Evolutionary conservation across 2,888 invertebrate species (phyloP), one percentile per base, ranked within the genome.

Genomic region (Spodoptera picta): DNA sequence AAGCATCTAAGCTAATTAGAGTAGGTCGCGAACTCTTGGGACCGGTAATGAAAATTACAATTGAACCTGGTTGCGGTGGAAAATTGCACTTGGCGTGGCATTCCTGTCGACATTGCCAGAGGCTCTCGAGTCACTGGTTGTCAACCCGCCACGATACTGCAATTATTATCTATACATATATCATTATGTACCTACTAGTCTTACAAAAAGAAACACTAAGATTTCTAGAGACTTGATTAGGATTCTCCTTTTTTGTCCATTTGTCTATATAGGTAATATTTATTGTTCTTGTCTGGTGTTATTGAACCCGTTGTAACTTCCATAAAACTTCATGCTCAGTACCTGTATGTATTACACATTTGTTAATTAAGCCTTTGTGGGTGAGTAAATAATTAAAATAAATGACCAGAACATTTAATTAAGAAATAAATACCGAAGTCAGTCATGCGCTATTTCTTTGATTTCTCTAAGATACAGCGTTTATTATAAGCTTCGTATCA

Each of bases 1-100:
- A 93, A 94, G 90, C 89, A 92, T 92, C 91, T 87, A 87, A 88
- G 90, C 88, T 93, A 94, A 94, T 94, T 94, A 94, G 91, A 93
- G 88, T 92, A 91, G 92, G 92, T 92, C 91, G 90, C 89, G 91
- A 92, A 91, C 92, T 91, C 85, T 80, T 86, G 89, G 84, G 90
- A 91, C 87, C 88, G 80, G 89, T 93, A 93, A 93, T 92, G 92
- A 93, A 94, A 94, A 92, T 93, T 87, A 91, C 91, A 90, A 92
- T 90, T 89, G 90, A 91, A 91, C 88, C 88, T 89, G 87, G 88
- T 90, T 90, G 87, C 85, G 68, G 77, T 79, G 85, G 89, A 89
- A 93, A 93, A 94, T 93, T 93, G 88, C 89, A 87, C 90, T 87
- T 87, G 86, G 86, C 87, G 84, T 87, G 80, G 88, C 87, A 90